A percentile compares a stretch with the other conserved stretches of the same genome.
phyloP scores from a whole-genome alignment of 2,113 vertebrate species.

The Epinephelus moara region DNA sequence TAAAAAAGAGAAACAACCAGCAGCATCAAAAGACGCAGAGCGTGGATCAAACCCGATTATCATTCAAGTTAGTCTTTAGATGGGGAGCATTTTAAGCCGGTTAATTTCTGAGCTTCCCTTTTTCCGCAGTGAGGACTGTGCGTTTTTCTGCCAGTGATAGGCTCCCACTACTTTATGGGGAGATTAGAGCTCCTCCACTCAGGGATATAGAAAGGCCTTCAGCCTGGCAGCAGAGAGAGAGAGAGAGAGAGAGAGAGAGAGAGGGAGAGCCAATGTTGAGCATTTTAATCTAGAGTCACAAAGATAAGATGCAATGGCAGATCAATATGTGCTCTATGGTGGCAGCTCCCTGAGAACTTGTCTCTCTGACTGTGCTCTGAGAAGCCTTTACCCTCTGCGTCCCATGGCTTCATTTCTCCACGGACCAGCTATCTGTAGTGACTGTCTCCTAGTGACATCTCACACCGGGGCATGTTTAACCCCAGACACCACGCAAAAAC shows the following conservation, averaged over 20 bases:
- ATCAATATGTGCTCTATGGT: slow-evolving; percentile 81
- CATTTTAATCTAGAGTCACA: slow-evolving; percentile 85
- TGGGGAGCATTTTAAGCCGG: slow-evolving; percentile 43
- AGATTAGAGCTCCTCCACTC: slow-evolving; percentile 85
- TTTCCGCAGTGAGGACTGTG: slow-evolving; percentile 53
- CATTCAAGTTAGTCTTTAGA: slow-evolving; percentile 57
- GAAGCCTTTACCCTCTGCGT: slow-evolving; percentile 72
- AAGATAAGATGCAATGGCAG: slow-evolving; percentile 86
- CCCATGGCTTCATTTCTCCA: slow-evolving; percentile 80
- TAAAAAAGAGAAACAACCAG: slow-evolving; percentile 36
- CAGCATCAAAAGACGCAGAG: slow-evolving; percentile 26
- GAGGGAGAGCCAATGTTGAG: slow-evolving; percentile 77
- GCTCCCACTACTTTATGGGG: slow-evolving; percentile 77
- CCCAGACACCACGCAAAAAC: slow-evolving; percentile 62
- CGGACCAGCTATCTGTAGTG: slow-evolving; percentile 71
- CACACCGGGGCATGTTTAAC: slow-evolving; percentile 75
- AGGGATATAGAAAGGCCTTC: slow-evolving; percentile 80
- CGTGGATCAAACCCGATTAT: slow-evolving; percentile 63
- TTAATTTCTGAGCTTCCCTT: slow-evolving; percentile 63
- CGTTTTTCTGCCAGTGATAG: slow-evolving; percentile 69
- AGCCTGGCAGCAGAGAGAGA: slow-evolving; percentile 70
- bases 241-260: slow-evolving; percentile 64
- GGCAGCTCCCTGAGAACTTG: slow-evolving; percentile 80
- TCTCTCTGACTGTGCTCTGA: slow-evolving; percentile 74
- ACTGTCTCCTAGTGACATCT: slow-evolving; percentile 77